phyloP scores from a whole-genome alignment of 1,140 invertebrate species.

The Lordiphosa clarofinis region DNA sequence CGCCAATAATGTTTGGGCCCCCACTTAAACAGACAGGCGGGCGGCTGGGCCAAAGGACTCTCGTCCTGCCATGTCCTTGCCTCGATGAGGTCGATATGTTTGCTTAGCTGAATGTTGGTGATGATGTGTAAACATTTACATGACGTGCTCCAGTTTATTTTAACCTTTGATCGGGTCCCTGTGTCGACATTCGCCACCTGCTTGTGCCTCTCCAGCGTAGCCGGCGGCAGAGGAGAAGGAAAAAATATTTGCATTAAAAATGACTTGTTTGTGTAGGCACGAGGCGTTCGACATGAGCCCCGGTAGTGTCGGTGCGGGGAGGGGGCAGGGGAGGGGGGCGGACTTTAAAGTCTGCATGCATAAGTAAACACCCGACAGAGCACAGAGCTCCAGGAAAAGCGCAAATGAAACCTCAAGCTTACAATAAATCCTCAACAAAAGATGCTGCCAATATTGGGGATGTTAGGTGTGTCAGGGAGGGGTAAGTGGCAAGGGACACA shows the following conservation, averaged over 20 bases:
- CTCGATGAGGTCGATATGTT: constrained; percentile 75
- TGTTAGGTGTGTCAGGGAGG: too few relatives aligned
- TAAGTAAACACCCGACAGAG: constrained; percentile 38
- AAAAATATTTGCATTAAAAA: constrained; percentile 77
- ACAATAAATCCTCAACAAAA: constrained; percentile 41
- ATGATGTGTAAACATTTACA: constrained; percentile 78
- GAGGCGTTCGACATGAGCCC: constrained; percentile 27
- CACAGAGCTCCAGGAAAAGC: constrained; percentile 2
- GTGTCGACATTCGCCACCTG: constrained; percentile 38
- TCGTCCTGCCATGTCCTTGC: constrained; percentile 45
- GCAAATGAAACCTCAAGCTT: constrained; percentile 34
- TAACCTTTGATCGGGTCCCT: constrained; percentile 67
- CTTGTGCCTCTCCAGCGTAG: constrained; percentile 4
- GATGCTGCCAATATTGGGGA: neutral
- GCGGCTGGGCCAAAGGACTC: constrained; percentile 4
- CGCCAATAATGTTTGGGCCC: constrained; percentile 65
- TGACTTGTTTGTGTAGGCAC: constrained; percentile 71
- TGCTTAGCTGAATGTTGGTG: constrained; percentile 78
- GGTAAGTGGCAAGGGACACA: too few relatives aligned
- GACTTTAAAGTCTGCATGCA: constrained; percentile 49
- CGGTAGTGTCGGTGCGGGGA: neutral
- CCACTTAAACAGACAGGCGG: neutral
- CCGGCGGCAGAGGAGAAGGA: constrained; percentile 11
- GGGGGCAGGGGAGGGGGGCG: constrained; percentile 10
- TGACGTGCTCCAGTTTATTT: constrained; percentile 78